phyloP scores from a whole-genome alignment of 1,140 invertebrate species.

The Agrypnia vestita region DNA sequence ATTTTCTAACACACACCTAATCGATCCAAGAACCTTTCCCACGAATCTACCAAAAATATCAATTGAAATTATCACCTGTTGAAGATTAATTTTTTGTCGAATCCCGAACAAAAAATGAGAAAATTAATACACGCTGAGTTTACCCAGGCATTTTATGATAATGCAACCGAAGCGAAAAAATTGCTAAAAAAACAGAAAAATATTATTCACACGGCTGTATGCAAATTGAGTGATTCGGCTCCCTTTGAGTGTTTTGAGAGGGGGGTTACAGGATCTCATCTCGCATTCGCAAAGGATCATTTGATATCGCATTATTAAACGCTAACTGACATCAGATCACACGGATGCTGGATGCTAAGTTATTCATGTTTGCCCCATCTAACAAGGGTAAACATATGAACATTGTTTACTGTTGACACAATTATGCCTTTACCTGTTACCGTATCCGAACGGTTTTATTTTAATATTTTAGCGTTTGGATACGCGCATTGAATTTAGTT shows the following conservation, averaged over 20 bases:
- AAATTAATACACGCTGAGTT: no score
- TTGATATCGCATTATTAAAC: constrained; percentile 52
- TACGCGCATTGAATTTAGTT: no score
- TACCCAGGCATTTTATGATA: neutral
- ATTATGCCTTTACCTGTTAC: neutral
- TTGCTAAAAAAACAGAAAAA: neutral
- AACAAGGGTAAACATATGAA: constrained; percentile 1
- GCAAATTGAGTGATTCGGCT: constrained; percentile 2
- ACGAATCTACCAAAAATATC: no score
- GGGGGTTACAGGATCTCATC: constrained; percentile 15
- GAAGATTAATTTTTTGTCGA: neutral
- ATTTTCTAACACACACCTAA: no score
- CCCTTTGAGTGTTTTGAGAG: neutral
- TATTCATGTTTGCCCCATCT: constrained; percentile 22
- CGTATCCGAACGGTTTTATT: neutral
- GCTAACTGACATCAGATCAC: constrained; percentile 39
- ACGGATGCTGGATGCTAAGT: constrained; percentile 40
- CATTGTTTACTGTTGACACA: constrained; percentile 3
- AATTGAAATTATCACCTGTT: neutral
- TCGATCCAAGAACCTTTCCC: no score
- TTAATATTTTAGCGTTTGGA: no score
- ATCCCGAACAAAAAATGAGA: neutral
- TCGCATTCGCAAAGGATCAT: constrained; percentile 55
- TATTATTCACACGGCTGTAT: constrained; percentile 32
- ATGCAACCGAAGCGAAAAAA: neutral